These are phyloP conservation scores for Lophotriccus pileatus DNA, from an alignment of 2,797 vertebrate species.

Conservation along the genomic window DNA sequence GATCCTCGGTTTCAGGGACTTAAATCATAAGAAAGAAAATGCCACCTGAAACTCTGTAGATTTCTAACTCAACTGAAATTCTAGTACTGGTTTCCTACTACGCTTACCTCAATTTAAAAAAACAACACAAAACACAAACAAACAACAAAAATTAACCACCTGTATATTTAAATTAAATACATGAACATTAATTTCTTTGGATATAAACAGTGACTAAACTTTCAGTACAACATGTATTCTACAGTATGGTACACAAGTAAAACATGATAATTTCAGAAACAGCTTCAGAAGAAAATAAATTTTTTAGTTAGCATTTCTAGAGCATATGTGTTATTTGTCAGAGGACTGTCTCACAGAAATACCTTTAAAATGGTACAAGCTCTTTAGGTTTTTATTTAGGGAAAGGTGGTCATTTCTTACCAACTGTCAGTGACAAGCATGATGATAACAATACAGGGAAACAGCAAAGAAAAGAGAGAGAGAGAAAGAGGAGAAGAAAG, in stretches of 20 bases:
- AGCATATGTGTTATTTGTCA: background rate
- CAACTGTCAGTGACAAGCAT: background rate
- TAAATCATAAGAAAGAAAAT: background rate
- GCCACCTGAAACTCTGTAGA: background rate
- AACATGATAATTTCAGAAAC: background rate
- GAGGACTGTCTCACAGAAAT: background rate
- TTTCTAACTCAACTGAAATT: background rate
- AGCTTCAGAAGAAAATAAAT: background rate
- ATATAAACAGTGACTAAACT: background rate
- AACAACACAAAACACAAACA: too few species aligned
- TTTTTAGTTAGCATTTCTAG: background rate
- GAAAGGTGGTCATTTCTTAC: background rate
- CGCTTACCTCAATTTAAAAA: background rate
- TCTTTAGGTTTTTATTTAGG: background rate
- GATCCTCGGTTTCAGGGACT: background rate
- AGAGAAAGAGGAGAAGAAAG: too few species aligned
- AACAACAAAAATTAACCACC: background rate
- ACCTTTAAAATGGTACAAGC: background rate
- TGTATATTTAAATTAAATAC: background rate
- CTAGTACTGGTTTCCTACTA: background rate
- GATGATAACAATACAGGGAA: background rate
- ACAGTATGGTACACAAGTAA: background rate
- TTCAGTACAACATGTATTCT: background rate
- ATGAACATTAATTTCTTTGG: background rate
- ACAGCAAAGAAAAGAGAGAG: background rate